A percentile compares a stretch with the other conserved stretches of the same genome.
phyloP scores from a whole-genome alignment of 2,113 vertebrate species.

The Neodon shergylaensis region DNA sequence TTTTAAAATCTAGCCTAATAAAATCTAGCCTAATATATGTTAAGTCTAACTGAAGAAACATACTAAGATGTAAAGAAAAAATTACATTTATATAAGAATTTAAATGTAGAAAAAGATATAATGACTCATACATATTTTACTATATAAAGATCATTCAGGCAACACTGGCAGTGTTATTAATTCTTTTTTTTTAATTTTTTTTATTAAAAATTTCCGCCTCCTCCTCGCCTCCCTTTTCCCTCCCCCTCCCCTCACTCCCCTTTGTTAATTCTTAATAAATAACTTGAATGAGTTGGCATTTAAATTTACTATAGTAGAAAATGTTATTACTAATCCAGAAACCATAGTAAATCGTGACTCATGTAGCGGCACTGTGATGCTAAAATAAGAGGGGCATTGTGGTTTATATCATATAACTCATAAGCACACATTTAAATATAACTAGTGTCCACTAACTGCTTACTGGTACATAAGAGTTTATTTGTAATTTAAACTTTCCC shows the following conservation, averaged over 20 bases:
- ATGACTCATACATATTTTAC: neutral
- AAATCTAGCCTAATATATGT: neutral
- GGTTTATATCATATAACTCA: neutral
- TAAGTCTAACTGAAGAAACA: neutral
- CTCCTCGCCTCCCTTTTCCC: no score
- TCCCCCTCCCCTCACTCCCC: no score
- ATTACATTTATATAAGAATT: neutral
- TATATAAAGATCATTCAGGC: neutral
- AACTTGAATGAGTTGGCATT: neutral
- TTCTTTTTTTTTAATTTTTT: no score
- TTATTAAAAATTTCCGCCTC: no score
- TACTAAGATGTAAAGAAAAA: constrained; percentile 7
- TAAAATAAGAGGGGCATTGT: neutral
- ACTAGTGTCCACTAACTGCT: neutral
- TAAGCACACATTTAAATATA: neutral
- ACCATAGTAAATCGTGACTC: neutral
- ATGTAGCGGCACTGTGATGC: neutral
- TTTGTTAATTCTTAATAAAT: neutral
- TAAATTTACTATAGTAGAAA: neutral
- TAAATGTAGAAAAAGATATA: neutral
- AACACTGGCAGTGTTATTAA: no score
- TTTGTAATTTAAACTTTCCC: neutral
- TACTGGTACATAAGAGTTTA: neutral
- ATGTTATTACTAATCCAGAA: neutral
- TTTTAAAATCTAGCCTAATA: neutral